Conservation (phyloP, 2,797 vertebrate genomes). For the Alcedo quadribrachys region DNA sequence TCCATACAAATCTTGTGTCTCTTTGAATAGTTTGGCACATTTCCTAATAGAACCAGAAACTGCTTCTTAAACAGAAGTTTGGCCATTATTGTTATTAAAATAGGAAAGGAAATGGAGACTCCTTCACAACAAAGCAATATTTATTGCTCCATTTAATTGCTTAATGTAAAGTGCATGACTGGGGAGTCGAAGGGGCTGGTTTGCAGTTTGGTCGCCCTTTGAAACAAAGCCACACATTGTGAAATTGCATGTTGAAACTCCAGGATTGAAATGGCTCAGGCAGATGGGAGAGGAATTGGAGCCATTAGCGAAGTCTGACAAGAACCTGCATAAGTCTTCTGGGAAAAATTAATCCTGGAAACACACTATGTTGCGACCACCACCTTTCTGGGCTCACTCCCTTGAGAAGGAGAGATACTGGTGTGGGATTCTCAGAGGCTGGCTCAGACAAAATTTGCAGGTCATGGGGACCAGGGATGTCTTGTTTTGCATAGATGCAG, state of each 20-base stretch:
- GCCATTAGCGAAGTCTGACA: background rate
- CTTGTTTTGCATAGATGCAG: background rate
- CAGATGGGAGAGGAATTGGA: background rate
- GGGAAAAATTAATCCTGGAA: background rate
- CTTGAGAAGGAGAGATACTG: background rate
- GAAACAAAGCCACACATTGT: background rate
- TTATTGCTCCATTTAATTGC: constrained; percentile 65
- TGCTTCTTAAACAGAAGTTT: constrained; percentile 53
- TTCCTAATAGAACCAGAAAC: constrained; percentile 64
- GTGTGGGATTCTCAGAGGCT: background rate
- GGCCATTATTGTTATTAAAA: constrained; percentile 45
- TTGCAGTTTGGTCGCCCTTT: constrained; percentile 45
- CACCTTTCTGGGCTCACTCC: fast-evolving
- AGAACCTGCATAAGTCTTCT: background rate
- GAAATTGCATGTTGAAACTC: background rate
- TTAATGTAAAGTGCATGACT: constrained; percentile 43
- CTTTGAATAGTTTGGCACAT: constrained; percentile 36
- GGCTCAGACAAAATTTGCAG: background rate
- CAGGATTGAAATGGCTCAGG: background rate
- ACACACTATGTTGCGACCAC: fast-evolving
- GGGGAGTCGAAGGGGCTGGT: constrained; percentile 16
- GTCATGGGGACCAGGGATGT: background rate
- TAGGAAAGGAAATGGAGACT: constrained; percentile 30
- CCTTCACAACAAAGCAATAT: constrained; percentile 30
- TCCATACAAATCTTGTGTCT: constrained; percentile 23